These are phyloP conservation scores for Erebia aethiops DNA, from an alignment of 2,888 invertebrate genomes.

Conservation along the genomic window DNA sequence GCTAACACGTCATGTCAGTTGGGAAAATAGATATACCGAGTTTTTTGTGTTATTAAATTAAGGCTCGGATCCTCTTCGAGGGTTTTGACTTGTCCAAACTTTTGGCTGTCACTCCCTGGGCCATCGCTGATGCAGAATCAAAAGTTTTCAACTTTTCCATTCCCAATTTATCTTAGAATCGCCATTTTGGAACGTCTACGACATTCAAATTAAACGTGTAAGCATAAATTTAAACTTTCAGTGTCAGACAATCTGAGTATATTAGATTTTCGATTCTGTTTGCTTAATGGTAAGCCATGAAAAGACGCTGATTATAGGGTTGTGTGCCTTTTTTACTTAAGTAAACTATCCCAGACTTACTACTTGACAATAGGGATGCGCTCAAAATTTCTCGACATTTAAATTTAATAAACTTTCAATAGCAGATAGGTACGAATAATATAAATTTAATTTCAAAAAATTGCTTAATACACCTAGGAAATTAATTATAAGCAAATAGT, in stretches of 20 bases:
- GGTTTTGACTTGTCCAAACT: slow-evolving; percentile 34
- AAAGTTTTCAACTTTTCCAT: slow-evolving; percentile 47
- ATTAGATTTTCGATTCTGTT: slow-evolving; percentile 34
- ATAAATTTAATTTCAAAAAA: too few species aligned
- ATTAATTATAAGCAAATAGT: too few species aligned
- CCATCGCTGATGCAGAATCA: slow-evolving; percentile 44
- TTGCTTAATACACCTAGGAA: too few species aligned
- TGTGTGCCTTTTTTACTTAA: slow-evolving; percentile 19
- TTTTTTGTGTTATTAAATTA: slow-evolving; percentile 20
- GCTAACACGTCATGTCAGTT: too few species aligned
- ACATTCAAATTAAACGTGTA: slow-evolving; percentile 46
- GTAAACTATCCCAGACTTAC: slow-evolving; percentile 22
- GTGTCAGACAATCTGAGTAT: slow-evolving; percentile 33
- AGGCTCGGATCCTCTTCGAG: slow-evolving; percentile 24
- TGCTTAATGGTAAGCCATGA: slow-evolving; percentile 31
- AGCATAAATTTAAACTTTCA: slow-evolving; percentile 38
- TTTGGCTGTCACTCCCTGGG: slow-evolving; percentile 46
- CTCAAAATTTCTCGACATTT: not conserved
- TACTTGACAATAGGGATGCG: not conserved
- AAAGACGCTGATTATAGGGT: slow-evolving; percentile 38
- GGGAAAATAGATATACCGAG: slow-evolving; percentile 13
- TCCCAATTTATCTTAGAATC: slow-evolving; percentile 46
- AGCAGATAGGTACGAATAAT: too few species aligned
- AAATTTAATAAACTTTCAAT: too few species aligned
- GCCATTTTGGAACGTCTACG: slow-evolving; percentile 46